A percentile compares a stretch with the other conserved stretches of the same genome.
phyloP scores from a whole-genome alignment of 2,797 vertebrate species.

The Silurus lanzhouensis region DNA sequence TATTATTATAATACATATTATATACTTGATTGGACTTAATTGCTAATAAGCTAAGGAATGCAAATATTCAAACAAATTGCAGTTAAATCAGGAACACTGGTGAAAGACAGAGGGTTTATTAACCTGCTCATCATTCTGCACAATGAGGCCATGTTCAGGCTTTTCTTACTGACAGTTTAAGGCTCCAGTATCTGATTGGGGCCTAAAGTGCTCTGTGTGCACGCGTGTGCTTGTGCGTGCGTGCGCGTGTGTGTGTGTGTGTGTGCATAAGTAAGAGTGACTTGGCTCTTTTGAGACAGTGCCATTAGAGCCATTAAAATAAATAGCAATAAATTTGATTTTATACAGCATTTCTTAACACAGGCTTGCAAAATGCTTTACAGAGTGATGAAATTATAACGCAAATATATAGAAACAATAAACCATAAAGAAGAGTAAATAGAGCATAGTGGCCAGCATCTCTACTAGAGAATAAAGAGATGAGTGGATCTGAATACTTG shows the following conservation, averaged over 20 bases:
- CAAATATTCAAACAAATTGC: not conserved
- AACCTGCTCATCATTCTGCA: not conserved
- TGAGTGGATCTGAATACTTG: not conserved
- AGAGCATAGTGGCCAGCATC: not conserved
- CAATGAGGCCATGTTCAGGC: not conserved
- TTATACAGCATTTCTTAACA: not conserved
- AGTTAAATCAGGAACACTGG: not conserved
- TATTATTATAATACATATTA: too few relatives aligned
- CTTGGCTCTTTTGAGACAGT: not conserved
- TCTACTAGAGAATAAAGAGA: not conserved
- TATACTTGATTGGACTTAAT: too few relatives aligned
- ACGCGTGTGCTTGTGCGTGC: not conserved
- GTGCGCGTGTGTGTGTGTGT: not conserved
- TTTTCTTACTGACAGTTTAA: slow-evolving; percentile 6
- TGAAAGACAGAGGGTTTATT: not conserved
- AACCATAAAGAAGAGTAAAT: not conserved
- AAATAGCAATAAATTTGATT: not conserved
- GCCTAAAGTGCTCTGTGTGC: not conserved
- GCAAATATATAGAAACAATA: not conserved
- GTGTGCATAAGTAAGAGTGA: not conserved
- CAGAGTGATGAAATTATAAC: not conserved
- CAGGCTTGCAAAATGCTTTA: not conserved
- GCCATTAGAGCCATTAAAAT: slow-evolving; percentile 28
- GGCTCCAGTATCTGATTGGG: not conserved
- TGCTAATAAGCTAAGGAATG: not conserved